Evolutionary conservation across 2,797 vertebrate species (phyloP).

Genomic region (Halcyon smyrnensis): DNA sequence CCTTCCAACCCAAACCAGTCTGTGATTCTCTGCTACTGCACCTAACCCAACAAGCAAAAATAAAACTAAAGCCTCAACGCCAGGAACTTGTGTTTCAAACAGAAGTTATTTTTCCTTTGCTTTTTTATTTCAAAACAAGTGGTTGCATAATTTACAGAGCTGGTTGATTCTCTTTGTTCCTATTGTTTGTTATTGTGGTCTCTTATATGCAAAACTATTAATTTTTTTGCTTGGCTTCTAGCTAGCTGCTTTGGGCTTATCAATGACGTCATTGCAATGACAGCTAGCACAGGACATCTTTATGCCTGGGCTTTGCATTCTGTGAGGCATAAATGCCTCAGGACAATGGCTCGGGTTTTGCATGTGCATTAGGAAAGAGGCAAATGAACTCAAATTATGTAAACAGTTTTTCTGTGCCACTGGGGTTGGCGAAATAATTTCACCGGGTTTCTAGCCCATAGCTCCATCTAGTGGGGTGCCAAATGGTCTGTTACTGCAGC

Average conservation of each 20-base stretch:
- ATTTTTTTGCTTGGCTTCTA: not conserved
- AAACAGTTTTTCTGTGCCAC: not conserved
- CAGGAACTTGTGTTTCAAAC: not conserved
- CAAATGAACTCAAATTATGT: not conserved
- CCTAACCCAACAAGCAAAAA: not conserved
- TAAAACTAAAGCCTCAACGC: not conserved
- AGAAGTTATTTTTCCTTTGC: not conserved
- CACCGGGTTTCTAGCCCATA: not conserved
- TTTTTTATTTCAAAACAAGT: not conserved
- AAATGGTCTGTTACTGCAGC: not conserved
- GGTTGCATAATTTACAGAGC: not conserved
- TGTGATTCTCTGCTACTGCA: not conserved
- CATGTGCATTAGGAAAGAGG: not conserved
- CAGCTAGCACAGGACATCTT: not conserved
- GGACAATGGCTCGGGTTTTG: not conserved
- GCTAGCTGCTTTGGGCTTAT: not conserved
- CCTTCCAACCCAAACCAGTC: not conserved
- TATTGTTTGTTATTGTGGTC: not conserved
- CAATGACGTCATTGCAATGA: accelerated
- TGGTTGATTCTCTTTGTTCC: not conserved
- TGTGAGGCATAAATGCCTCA: not conserved
- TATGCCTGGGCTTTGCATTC: not conserved
- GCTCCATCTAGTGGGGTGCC: conserved; percentile 31
- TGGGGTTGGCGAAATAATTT: not conserved
- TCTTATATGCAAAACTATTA: not conserved